Base-by-base conservation (phyloP, 2,888 invertebrate genomes). In the Hoplodrina ambigua region DNA sequence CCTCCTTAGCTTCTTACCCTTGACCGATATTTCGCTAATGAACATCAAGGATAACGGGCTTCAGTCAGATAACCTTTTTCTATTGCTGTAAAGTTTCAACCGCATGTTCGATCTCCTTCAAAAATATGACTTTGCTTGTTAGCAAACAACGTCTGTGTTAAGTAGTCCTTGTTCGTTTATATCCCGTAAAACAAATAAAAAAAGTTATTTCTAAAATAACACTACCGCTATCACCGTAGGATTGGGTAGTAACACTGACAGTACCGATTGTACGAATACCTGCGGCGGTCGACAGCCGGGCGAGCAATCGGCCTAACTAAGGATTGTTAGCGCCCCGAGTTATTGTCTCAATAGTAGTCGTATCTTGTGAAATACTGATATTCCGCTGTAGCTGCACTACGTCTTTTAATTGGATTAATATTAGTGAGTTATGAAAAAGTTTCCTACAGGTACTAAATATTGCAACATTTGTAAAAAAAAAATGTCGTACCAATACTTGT, bases 1-100 rank as follows among this genome's bases (percentile, higher is more conserved):
- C 79, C 80, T 78, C 75, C 80, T 76, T 79, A 76, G 80, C 68
- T 59, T 55, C 60, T 74, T 74, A 79, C 68, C 76, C 76, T 76
- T 80, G 76, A 69, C 76, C 80, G 62, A 76, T 62, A 76, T 76
- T 74, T 79, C 76, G 55, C 69, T 76, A 76, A 76, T 76, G 76
- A 76, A 79, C 69, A 68, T 74, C 80, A 74, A 76, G 75, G 80
- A 74, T 59, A 79, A 74, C 61, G 73, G 61, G 58, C 57, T 67
- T 44, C 49, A 59, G 25, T 53, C 52, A 59, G 62, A 63, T 63
- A 74, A 56, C 13, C 56, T 74, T 37, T 77, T 74, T 59, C 44
- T 37, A 56, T 75, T 56, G 49, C 44, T 63, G 8, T 60, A 30
- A 63, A 33, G 46, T 57, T 61, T 46, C 30, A 78, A 59, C 53